Percentiles rank a stretch among this genome's conserved stretches.
phyloP scores from a whole-genome alignment of 2,797 vertebrate genomes.

The Coregonus sp. region DNA sequence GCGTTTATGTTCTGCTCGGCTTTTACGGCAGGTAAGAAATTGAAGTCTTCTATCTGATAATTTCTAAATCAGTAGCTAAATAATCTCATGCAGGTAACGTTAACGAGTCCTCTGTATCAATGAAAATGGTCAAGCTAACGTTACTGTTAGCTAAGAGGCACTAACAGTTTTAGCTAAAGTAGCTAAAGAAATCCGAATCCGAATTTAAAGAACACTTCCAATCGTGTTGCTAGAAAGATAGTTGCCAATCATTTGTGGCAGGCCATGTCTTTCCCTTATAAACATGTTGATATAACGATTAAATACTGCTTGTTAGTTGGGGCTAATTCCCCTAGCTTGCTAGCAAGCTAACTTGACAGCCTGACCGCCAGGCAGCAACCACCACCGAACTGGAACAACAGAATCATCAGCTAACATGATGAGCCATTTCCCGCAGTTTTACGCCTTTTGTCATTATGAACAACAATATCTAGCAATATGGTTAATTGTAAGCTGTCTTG shows the following conservation, averaged over 20 bases:
- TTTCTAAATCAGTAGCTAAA: background rate
- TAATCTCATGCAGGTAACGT: background rate
- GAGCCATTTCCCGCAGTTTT: background rate
- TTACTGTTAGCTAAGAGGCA: background rate
- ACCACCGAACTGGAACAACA: too few relatives aligned
- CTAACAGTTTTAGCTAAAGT: too few relatives aligned
- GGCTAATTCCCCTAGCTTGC: background rate
- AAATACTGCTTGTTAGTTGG: background rate
- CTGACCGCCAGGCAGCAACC: background rate
- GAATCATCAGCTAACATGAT: background rate
- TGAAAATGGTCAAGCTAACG: background rate
- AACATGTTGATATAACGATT: background rate
- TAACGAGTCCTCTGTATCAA: background rate
- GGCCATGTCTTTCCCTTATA: background rate
- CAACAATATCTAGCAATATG: background rate
- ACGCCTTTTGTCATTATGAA: background rate
- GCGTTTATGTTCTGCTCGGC: constrained; percentile 39
- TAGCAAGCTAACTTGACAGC: background rate
- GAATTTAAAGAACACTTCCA: background rate
- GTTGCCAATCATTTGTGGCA: background rate
- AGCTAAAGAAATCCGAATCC: background rate
- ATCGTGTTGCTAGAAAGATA: background rate
- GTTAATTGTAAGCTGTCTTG: background rate
- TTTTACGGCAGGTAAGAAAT: constrained; percentile 48
- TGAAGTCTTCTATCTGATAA: background rate